Base-by-base conservation (phyloP, 2,113 vertebrate genomes). In the Chloropsis cyanopogon region DNA sequence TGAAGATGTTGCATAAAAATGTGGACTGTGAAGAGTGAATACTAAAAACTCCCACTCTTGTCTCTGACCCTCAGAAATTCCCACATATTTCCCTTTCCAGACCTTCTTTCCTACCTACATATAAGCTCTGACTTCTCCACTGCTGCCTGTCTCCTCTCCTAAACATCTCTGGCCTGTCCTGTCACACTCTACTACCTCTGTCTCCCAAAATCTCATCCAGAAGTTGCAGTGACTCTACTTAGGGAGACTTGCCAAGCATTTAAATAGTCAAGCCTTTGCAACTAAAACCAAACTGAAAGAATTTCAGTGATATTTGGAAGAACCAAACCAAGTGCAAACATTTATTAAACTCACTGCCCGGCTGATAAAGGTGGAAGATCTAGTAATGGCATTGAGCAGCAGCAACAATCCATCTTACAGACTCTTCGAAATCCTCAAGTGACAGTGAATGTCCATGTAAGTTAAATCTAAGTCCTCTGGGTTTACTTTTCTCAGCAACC, bases 71-170 rank as follows among this genome's bases (percentile, higher is more conserved):
- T 56, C 54, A 82, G 71, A 78, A 82, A 79, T 82, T 69, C 19
- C 12, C 12, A 25, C 3, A 60, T 44, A 60, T 31, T 70, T 50
- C 56, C 14, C 14, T 23, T 69, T 68, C 53, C 31, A 59, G 39
- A 3, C 17, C 21, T 53, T 2, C 31, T 77, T 61, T 47, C 14
- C 20, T n/a, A 68, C 49, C 49, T 54, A 35, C 8, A 15, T 42
- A 49, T 35, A 81, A 68, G 16, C 18, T 73, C 21, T 50, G 24
- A 46, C 14, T 26, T 10, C 24, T 64, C 28, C 80, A 78, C 21
- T 0, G 0, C 44, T 60, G 60, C 9, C 44, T 12, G 5, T n/a
- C 37, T 64, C 57, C 22, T 42, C 49, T 85, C 49, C 39, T 53
- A 77, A 88, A 63, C 14, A 12, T 26, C 28, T 77, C 28, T 69